Evolutionary conservation across 2,888 invertebrate genomes (phyloP).

Genomic region (Mellilla xanthometata): DNA sequence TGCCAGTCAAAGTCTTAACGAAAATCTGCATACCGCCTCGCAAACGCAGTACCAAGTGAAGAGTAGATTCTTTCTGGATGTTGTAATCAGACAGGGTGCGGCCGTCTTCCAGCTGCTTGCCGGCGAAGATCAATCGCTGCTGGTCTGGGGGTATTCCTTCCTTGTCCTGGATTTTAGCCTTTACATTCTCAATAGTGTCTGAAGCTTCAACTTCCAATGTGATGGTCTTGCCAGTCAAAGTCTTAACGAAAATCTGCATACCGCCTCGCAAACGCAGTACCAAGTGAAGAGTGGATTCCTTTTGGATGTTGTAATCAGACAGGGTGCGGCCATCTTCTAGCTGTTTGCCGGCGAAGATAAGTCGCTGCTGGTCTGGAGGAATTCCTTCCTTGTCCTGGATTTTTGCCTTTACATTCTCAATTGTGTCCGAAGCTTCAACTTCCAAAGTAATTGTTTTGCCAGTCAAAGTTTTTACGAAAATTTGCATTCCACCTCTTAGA

Average conservation of each 20-base stretch:
- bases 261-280: conserved; percentile 31
- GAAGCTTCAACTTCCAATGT: conserved; percentile 31
- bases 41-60: conserved; percentile 29
- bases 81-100: conserved; percentile 32
- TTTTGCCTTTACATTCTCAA: conserved; percentile 32
- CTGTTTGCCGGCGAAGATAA: conserved; percentile 32
- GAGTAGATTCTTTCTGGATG: conserved; percentile 30
- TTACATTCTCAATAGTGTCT: conserved; percentile 29
- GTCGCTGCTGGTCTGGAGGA: conserved; percentile 30
- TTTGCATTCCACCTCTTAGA: conserved; percentile 34
- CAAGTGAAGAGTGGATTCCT: conserved; percentile 30
- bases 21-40: conserved; percentile 35
- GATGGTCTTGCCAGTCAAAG: conserved; percentile 29
- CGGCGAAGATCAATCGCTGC: conserved; percentile 30
- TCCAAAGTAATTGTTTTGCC: conserved; percentile 32
- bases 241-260: conserved; percentile 35
- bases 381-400: conserved; percentile 34
- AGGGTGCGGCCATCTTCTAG: conserved; percentile 31
- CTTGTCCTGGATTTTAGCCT: conserved; percentile 33
- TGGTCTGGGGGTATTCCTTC: conserved; percentile 34
- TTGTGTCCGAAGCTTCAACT: conserved; percentile 30
- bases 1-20: conserved; percentile 31
- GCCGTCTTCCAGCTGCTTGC: conserved; percentile 32
- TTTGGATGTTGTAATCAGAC: conserved; percentile 32
- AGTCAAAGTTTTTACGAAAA: conserved; percentile 31